A percentile compares a stretch with the other conserved stretches of the same genome.
Conservation (phyloP, 1,140 invertebrate genomes). For the Zaprionus africanus region DNA sequence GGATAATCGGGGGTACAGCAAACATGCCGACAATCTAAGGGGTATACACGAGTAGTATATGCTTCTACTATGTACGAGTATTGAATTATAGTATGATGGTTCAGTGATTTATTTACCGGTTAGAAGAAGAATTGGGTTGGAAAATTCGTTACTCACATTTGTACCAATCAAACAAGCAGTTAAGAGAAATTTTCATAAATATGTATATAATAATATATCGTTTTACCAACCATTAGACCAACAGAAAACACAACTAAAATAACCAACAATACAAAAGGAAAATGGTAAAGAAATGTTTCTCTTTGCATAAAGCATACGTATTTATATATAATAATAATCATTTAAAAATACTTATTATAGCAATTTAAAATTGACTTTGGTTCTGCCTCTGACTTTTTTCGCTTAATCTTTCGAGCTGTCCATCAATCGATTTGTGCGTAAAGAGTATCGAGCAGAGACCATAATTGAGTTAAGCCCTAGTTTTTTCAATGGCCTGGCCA, state of each 20-base stretch:
- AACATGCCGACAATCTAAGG: constrained; percentile 56
- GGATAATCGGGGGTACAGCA: constrained; percentile 16
- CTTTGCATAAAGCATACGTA: neutral
- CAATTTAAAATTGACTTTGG: neutral
- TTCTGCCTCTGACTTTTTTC: too few relatives aligned
- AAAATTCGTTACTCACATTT: constrained; percentile 84
- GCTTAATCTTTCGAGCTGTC: neutral
- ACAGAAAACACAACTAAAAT: constrained; percentile 47
- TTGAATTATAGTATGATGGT: constrained; percentile 30
- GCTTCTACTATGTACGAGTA: neutral
- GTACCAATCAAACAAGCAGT: constrained; percentile 84
- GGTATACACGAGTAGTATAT: constrained; percentile 22
- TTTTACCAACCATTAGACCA: constrained; percentile 28
- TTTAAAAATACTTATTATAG: neutral
- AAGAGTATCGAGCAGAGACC: neutral
- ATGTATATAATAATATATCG: constrained; percentile 58
- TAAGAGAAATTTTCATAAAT: constrained; percentile 83
- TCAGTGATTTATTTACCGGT: constrained; percentile 64
- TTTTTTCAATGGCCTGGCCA: constrained; percentile 6
- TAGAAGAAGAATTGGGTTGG: constrained; percentile 62
- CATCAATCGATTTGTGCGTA: constrained; percentile 11
- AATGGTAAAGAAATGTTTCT: constrained; percentile 43
- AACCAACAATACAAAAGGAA: constrained; percentile 57
- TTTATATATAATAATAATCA: neutral
- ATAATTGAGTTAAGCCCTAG: constrained; percentile 40